Conservation (phyloP, 2,888 invertebrate species). For the Athrips mouffetella region DNA sequence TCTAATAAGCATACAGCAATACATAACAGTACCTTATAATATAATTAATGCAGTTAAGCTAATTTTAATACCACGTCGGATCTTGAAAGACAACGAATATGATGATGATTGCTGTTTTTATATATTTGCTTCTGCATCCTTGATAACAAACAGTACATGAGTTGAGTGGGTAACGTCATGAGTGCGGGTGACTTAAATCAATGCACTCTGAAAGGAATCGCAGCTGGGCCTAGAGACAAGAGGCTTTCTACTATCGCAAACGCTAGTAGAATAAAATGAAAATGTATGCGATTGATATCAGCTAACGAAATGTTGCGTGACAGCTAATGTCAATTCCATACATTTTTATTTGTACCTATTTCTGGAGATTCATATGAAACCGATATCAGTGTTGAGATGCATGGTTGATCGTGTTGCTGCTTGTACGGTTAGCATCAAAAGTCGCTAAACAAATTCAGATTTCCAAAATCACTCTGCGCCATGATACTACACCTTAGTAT, state of each 20-base stretch:
- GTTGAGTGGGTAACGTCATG: background rate
- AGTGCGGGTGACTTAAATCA: too few species aligned
- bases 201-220: background rate
- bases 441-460: slow-evolving; percentile 2
- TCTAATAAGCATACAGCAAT: background rate
- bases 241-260: too few species aligned
- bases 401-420: slow-evolving; percentile 12
- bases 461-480: slow-evolving; percentile 13
- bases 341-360: too few species aligned
- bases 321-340: too few species aligned
- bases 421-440: too few species aligned
- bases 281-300: too few species aligned
- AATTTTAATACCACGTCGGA: slow-evolving; percentile 33
- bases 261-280: too few species aligned
- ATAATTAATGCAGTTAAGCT: slow-evolving; percentile 1
- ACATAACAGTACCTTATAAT: slow-evolving; percentile 3
- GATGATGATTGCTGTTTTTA: slow-evolving; percentile 31
- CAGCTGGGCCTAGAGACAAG: too few species aligned
- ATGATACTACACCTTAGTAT: too few species aligned
- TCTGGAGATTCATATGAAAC: background rate
- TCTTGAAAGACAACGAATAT: slow-evolving; percentile 41
- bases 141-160: background rate
- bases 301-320: too few species aligned
- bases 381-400: background rate
- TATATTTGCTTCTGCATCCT: slow-evolving; percentile 20